Evolutionary conservation across 1,140 invertebrate genomes (phyloP), one percentile per base, ranked within the genome.

Genomic region (Bombus pascuorum): DNA sequence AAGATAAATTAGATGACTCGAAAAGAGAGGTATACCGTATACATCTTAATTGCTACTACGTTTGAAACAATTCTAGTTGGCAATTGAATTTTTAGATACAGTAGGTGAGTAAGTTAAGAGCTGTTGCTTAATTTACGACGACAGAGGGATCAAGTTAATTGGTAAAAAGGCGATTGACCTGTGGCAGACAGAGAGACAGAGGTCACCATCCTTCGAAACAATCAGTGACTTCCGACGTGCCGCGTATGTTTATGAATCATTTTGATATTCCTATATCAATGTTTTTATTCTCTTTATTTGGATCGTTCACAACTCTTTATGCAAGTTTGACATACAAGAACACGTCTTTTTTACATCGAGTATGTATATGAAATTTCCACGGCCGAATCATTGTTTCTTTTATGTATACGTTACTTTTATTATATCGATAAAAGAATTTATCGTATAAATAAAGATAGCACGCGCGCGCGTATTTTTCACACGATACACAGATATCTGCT

Each of bases 131-230:
- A 83, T 82, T 83, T 72, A 62, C 57, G 28, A 78, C 57, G 32
- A 62, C 57, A 22, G 34, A 59, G 70, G 47, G 62, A 62, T 85
- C 42, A 15, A n/a, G 68, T 85, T 90, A 89, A 91, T 93, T 93
- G 88, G 81, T 77, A 90, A 93, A 92, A 89, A 93, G 89, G 86
- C 89, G 68, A 81, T 90, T 91, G 91, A 93, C 91, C 90, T 82
- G 89, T 83, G 62, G 72, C 81, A 87, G 81, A 88, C 87, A 85
- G 71, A 86, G 74, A 89, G 86, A 89, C 91, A 81, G 81, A 90
- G 92, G 92, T 93, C 92, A 92, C 92, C 92, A 93, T 87, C 90
- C 91, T 91, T 93, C 87, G 83, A 68, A 93, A 92, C 92, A 93
- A 92, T 93, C 92, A 92, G 91, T 89, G 82, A 86, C 91, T 93